These are phyloP conservation scores for Apis mellifera DNA, from an alignment of 1,140 invertebrate species.

Conservation along the genomic window Amel_HAv3.1 CM009939.2:9224501-9225000, in stretches of 20 bases:
- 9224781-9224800: not conserved
- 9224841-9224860: not conserved
- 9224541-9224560: slow-evolving; percentile 8
- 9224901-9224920: too few relatives aligned
- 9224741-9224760: not conserved
- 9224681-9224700: not conserved
- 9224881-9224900: not conserved
- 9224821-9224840: not conserved
- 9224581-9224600: not conserved
- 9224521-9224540: not conserved
- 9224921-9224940: not conserved
- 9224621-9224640: slow-evolving; percentile 16
- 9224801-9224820: not conserved
- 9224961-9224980: not conserved
- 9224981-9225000: not conserved
- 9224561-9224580: not conserved
- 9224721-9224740: not conserved
- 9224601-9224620: not conserved
- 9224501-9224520: slow-evolving; percentile 11
- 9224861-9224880: not conserved
- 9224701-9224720: not conserved
- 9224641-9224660: slow-evolving; percentile 22
- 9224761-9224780: not conserved
- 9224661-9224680: not conserved
- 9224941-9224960: too few relatives aligned